phyloP scores from a whole-genome alignment of 2,797 vertebrate species.

The Paramormyrops hopkinsi region DNA sequence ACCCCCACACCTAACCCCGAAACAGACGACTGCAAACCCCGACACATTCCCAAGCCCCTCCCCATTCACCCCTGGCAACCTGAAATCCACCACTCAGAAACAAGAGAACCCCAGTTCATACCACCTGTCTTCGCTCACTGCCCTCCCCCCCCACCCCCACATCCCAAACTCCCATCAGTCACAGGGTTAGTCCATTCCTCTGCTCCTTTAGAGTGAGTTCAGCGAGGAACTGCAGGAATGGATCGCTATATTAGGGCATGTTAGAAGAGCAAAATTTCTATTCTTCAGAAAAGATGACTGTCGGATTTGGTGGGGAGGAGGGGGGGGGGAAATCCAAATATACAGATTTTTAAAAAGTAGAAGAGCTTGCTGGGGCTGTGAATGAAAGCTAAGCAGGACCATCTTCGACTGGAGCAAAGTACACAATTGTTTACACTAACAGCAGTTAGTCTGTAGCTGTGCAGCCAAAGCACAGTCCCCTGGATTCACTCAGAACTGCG shows the following conservation, averaged over 20 bases:
- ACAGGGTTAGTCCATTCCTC: background rate
- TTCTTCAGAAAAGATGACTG: background rate
- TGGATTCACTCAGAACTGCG: background rate
- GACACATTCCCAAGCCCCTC: background rate
- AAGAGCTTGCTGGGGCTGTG: background rate
- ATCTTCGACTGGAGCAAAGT: background rate
- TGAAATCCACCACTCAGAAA: background rate
- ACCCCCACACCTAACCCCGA: background rate
- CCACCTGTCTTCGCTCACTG: background rate
- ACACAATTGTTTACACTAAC: background rate
- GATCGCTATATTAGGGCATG: background rate
- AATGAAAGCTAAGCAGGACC: background rate
- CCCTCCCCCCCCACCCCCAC: background rate
- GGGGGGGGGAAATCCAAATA: background rate
- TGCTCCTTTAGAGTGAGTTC: background rate
- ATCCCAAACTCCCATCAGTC: background rate
- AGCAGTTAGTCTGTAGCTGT: background rate
- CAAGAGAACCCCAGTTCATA: background rate
- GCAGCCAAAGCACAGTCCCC: background rate
- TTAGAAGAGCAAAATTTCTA: background rate
- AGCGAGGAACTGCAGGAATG: background rate
- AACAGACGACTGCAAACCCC: background rate
- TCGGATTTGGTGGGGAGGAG: background rate
- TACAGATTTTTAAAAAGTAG: background rate
- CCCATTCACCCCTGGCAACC: background rate